These are phyloP conservation scores for Cremastinae sp. DNA, from an alignment of 2,888 invertebrate genomes.

Conservation along the genomic window DNA sequence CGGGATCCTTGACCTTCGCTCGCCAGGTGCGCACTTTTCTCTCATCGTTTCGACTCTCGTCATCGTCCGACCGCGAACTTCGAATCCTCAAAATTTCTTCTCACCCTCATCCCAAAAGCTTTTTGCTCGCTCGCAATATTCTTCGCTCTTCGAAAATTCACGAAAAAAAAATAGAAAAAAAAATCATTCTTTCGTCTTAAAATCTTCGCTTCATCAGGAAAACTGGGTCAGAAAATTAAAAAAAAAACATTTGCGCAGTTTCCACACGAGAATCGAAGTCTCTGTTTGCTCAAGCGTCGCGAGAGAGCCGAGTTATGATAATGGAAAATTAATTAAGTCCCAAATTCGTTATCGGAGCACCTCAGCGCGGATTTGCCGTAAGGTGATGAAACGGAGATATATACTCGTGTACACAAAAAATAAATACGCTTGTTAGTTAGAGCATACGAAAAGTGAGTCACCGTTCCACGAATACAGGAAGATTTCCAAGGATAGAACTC, in stretches of 20 bases:
- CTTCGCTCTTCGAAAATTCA: too few relatives aligned
- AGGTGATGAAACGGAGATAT: slow-evolving; percentile 21
- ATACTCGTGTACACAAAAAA: not conserved
- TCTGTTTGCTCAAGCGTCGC: not conserved
- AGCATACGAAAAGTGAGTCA: slow-evolving; percentile 17
- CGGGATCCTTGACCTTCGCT: slow-evolving; percentile 56
- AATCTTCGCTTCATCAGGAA: too few relatives aligned
- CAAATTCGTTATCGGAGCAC: not conserved
- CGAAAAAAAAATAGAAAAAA: too few relatives aligned
- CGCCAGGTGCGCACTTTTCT: slow-evolving; percentile 11
- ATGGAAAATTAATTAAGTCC: not conserved
- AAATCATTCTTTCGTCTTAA: too few relatives aligned
- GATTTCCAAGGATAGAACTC: slow-evolving; percentile 10
- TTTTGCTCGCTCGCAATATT: too few relatives aligned
- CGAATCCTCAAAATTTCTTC: not conserved
- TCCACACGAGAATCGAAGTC: not conserved
- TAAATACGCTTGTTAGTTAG: not conserved
- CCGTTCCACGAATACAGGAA: slow-evolving; percentile 15
- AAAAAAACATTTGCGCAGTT: too few relatives aligned
- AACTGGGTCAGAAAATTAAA: too few relatives aligned
- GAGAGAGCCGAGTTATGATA: not conserved
- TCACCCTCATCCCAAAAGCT: not conserved
- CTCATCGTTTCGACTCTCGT: not conserved
- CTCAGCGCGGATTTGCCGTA: slow-evolving; percentile 3
- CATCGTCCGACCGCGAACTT: not conserved